phyloP scores from a whole-genome alignment of 2,888 invertebrate genomes.

The Eupithecia exiguata region DNA sequence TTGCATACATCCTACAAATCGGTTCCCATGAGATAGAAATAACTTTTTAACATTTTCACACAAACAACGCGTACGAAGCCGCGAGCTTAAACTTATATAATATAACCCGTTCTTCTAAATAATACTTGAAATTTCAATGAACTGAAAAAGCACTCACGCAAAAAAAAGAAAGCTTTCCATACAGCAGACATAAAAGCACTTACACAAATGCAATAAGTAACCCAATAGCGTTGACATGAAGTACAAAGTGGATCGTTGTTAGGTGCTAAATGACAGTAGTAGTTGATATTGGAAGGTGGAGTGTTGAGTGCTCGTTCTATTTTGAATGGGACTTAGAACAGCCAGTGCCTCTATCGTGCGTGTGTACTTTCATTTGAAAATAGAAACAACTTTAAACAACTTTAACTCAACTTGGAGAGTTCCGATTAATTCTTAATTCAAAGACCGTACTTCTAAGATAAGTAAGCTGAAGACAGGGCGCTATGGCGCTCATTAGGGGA shows the following conservation, averaged over 20 bases:
- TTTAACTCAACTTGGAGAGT: neutral
- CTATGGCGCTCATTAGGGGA: too few species aligned
- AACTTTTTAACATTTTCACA: too few species aligned
- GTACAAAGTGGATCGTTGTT: constrained; percentile 1
- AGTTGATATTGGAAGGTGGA: neutral
- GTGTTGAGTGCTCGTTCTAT: neutral
- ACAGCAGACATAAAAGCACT: constrained; percentile 7
- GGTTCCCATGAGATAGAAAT: too few species aligned
- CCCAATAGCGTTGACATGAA: constrained; percentile 9
- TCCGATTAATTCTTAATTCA: neutral
- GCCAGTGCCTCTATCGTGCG: neutral
- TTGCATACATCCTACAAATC: too few species aligned
- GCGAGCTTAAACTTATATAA: too few species aligned
- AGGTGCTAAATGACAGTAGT: constrained; percentile 3
- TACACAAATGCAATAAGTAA: constrained; percentile 7
- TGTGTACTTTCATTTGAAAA: neutral
- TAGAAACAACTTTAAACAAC: neutral
- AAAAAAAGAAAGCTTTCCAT: neutral
- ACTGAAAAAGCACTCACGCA: neutral
- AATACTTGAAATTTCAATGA: neutral
- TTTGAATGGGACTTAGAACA: neutral
- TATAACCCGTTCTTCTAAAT: too few species aligned
- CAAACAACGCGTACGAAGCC: too few species aligned
- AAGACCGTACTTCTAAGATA: neutral
- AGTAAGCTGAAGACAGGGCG: too few species aligned